A percentile compares a stretch with the other conserved stretches of the same genome.
Conservation (phyloP, 2,888 invertebrate genomes). For the Chirona hameri region DNA sequence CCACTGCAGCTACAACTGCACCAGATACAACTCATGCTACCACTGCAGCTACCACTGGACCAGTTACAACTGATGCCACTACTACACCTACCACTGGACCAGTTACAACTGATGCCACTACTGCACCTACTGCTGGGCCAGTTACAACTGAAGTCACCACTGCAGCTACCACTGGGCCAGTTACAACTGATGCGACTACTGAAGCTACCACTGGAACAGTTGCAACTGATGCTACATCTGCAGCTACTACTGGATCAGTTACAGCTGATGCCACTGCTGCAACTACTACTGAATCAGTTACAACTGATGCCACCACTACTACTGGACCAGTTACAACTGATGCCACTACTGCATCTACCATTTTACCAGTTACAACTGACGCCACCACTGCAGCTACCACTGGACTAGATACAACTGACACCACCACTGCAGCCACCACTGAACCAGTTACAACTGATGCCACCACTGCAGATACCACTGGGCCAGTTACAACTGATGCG, state of each 20-base stretch:
- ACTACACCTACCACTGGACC: background rate
- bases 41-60: background rate
- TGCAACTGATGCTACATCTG: background rate
- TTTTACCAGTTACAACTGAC: background rate
- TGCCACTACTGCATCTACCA: background rate
- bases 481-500: background rate
- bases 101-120: background rate
- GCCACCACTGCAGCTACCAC: background rate
- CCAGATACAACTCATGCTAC: background rate
- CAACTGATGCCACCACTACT: background rate
- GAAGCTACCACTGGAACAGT: background rate
- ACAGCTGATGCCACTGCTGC: background rate
- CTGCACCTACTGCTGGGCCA: background rate
- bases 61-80: background rate
- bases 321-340: background rate
- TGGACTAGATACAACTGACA: background rate
- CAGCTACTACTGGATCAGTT: background rate
- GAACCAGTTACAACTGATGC: background rate
- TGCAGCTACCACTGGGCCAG: background rate
- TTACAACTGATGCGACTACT: background rate
- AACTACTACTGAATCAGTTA: background rate
- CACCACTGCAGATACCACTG: background rate
- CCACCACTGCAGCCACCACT: background rate
- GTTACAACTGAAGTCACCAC: background rate
- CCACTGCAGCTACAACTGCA: background rate